Base-by-base conservation (phyloP, 2,888 invertebrate genomes). In the Norana najaformis region DNA sequence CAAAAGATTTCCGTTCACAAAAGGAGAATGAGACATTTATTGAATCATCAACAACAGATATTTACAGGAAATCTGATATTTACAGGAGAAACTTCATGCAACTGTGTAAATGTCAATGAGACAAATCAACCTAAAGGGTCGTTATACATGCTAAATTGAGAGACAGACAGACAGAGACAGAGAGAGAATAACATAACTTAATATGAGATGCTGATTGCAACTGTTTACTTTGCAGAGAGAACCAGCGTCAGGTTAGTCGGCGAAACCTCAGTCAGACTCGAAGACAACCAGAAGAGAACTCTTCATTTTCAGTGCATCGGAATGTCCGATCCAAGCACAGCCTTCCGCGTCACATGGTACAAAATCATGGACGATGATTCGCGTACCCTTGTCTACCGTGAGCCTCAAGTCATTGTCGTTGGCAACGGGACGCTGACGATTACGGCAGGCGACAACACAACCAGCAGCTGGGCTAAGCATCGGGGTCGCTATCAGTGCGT, bases 401-500 rank as follows among this genome's bases (percentile, higher is more conserved):
- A 30, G 23, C 85, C 85, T 36, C 85, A 34, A n/a, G 89, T 69
- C 35, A 23, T 89, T 34, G 34, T 53, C 37, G 16, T 89, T 38
- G 41, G 13, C 37, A 23, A 36, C 53, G 89, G 89, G 34, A 36
- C 18, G 35, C 89, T 89, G 53, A 41, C 53, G 35, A 41, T 89
- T 6, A 69, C 69, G 20, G 85, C 83, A 6, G 83, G 83, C 18
- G 83, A 83, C 0, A 89, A 89, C 35, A 36, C 47, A 4, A 83
- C 89, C 6, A 83, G 38, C n/a, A 11, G 30, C n/a, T 89, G 89
- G 89, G n/a, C n/a, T 13, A 83, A 89, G 83, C 38, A 37, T 18
- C 37, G 20, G 1, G 89, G 89, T 38, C 37, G 38, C 83, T 89
- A 89, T 83, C 53, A 37, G 37, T 89, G 89, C 83, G n/a, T 30